These are phyloP conservation scores for Coregonus clupeaformis DNA, from an alignment of 2,113 vertebrate genomes.

Conservation along the genomic window DNA sequence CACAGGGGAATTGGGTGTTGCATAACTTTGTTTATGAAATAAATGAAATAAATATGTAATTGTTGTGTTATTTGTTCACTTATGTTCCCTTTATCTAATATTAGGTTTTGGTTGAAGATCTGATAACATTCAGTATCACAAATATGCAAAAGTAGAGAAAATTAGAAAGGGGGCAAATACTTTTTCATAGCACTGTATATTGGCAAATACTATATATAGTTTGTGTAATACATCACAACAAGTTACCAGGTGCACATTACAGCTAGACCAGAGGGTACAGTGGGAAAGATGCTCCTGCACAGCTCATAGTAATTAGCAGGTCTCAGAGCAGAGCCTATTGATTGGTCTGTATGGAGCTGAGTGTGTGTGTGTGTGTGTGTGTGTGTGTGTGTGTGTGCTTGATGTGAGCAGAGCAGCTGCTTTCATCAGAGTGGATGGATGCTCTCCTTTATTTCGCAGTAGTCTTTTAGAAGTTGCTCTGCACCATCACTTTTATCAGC, in stretches of 20 bases:
- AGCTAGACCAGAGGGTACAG: neutral
- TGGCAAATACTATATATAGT: neutral
- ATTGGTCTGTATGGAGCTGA: neutral
- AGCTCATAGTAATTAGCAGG: constrained; percentile 3
- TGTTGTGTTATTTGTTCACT: too few species aligned
- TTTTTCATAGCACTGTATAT: too few species aligned
- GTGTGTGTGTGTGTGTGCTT: too few species aligned
- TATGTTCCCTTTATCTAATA: too few species aligned
- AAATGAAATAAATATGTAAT: too few species aligned
- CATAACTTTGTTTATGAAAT: too few species aligned
- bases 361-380: too few species aligned
- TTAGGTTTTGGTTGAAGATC: too few species aligned
- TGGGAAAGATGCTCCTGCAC: constrained; percentile 1
- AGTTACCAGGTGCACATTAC: neutral
- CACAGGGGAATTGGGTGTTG: too few species aligned
- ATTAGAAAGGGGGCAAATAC: too few species aligned
- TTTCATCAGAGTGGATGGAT: constrained; percentile 8
- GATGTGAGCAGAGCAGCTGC: neutral
- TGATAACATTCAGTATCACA: too few species aligned
- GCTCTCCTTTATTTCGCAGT: neutral
- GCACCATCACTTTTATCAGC: neutral
- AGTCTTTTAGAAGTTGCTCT: constrained; percentile 1
- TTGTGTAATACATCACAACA: neutral
- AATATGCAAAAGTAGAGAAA: too few species aligned
- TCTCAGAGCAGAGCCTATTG: neutral